Base-by-base conservation (phyloP, 2,888 invertebrate species). In the Ceraclea dissimilis region DNA sequence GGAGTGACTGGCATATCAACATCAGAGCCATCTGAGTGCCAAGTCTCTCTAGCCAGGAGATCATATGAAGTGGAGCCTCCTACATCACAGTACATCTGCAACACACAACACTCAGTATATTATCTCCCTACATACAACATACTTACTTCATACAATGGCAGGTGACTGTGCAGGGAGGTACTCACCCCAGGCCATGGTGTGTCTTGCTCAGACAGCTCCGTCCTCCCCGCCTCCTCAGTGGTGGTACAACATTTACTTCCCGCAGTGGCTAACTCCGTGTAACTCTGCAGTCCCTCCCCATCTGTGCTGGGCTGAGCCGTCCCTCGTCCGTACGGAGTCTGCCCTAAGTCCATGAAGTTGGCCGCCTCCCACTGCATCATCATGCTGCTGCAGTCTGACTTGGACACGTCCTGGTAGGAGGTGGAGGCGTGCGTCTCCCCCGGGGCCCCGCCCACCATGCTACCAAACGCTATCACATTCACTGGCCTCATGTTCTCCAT, bases 131-230 rank as follows among this genome's bases (percentile, higher is more conserved):
- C 39, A 53, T 16, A 47, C 50, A 50, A 20, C 17, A 16, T 6
- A 31, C 11, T 6, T 11, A 8, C 31, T 31, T 31, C 11, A 11
- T 8, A 6, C 31, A 31, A 31, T 11, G 6, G 31, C 31, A 8
- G 6, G 8, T 31, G 11, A 11, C 6, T 31, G 31, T 8, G 8
- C 6, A 31, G 31, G 8, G 11, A 31, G 2, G 39, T 39, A 39
- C 76, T 76, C 71, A 89, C 84, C 76, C 86, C 81, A 70, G 82
- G 85, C 81, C 89, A 88, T 2, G 86, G 83, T 16, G 83, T 81
- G 64, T 90, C 90, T 69, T 90, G 91, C 16, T 90, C 91, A 13
- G 90, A 90, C 44, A 92, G 79, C 71, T 92, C 92, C 1, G 91
- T 91, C 60, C 89, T 81, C 16, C 39, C 39, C 4, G 91, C 90